Base-by-base conservation (phyloP, 2,797 vertebrate genomes). In the Diceros bicornis region DNA sequence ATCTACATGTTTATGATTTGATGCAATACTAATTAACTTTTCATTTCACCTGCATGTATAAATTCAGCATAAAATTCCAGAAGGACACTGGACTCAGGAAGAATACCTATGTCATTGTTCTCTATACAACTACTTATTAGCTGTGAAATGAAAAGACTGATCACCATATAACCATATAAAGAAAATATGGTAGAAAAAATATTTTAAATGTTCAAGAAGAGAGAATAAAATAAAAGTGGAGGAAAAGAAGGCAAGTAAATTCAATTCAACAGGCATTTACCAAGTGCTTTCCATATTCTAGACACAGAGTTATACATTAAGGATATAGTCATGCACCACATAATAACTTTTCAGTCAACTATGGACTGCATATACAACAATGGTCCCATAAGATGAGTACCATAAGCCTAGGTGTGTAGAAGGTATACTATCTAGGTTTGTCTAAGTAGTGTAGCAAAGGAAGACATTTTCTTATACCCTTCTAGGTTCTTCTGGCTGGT, bases 161-260 rank as follows among this genome's bases (percentile, higher is more conserved):
- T 71, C 25, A 62, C 17, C 27, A 84, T 57, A 72, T 27, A 41
- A 61, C 21, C 21, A 52, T 14, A 13, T 75, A 87, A 82, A 82
- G 50, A 68, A 91, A 72, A 47, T 69, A 29, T 55, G 11, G 64
- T 44, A 62, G 44, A n/a, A 77, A 84, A 72, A 94, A 47, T 88
- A 52, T 25, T 68, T 32, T 64, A 87, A 87, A 61, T 41, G 59
- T 25, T 82, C 3, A 47, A 66, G 11, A 77, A 66, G 11, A 77
- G 23, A 66, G 12, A 88, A 61, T 90, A 77, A 86, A 86, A 86
- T 91, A 68, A 52, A 92, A 91, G 55, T 34, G 18, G 34, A 69
- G 18, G 34, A 69, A 79, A 81, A 79, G 50, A 59, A 37, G 20
- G 71, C 21, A 91, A 89, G 21, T 37, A 82, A 95, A 85, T 41